A percentile compares a stretch with the other conserved stretches of the same genome.
phyloP scores from a whole-genome alignment of 2,797 vertebrate genomes.

The Oceanodroma leucorhoa region DNA sequence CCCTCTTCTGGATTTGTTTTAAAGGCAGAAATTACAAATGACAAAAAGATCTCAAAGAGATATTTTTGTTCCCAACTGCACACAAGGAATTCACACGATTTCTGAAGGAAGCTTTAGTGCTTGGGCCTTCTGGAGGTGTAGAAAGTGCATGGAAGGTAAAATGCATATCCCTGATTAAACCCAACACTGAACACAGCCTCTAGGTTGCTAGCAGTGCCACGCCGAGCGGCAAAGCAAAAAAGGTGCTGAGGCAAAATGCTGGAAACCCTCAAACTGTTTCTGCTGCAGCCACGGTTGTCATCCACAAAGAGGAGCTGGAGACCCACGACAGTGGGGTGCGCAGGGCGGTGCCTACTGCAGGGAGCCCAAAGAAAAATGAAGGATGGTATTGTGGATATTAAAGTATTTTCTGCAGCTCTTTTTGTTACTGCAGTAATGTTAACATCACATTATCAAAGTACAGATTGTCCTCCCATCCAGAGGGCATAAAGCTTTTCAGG shows the following conservation, averaged over 20 bases:
- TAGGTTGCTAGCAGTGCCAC: background rate
- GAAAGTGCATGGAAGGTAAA: background rate
- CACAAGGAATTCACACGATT: background rate
- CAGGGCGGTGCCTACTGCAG: background rate
- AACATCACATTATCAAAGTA: background rate
- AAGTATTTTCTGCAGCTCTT: background rate
- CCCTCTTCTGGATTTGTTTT: background rate
- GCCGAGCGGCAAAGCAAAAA: background rate
- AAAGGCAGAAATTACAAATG: background rate
- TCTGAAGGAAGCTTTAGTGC: background rate
- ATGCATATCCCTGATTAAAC: background rate
- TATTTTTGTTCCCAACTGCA: background rate
- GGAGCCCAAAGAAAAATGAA: background rate
- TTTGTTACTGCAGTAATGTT: background rate
- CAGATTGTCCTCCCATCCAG: background rate
- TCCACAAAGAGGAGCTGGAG: conserved; percentile 46
- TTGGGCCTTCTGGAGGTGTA: background rate
- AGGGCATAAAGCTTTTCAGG: background rate
- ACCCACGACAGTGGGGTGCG: background rate
- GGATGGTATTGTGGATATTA: background rate
- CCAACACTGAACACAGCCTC: background rate
- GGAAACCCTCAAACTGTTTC: background rate
- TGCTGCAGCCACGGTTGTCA: background rate
- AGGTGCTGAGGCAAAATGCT: background rate
- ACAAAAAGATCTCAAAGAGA: background rate